Evolutionary conservation across 2,113 vertebrate species (phyloP).

Genomic region (Dromas ardeola): DNA sequence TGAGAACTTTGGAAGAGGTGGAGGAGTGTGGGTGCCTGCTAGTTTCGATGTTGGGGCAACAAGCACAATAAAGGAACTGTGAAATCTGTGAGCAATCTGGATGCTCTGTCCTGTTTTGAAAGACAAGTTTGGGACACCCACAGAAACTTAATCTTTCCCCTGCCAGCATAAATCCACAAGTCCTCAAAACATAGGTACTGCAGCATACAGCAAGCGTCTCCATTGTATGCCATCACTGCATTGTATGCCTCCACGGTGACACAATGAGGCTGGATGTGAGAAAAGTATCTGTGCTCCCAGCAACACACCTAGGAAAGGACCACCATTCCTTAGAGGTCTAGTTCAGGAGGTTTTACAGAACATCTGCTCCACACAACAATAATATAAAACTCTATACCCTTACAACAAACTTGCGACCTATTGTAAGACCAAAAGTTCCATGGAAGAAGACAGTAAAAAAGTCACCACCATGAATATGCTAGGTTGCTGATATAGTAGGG

Average conservation of each 20-base stretch:
- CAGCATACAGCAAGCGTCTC: neutral
- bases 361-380: neutral
- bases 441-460: neutral
- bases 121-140: neutral
- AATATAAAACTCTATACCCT: neutral
- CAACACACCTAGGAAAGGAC: neutral
- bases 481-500: neutral
- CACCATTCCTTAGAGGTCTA: neutral
- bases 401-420: accelerated
- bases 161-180: neutral
- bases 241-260: neutral
- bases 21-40: neutral
- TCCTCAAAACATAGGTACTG: neutral
- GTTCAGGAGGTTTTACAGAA: neutral
- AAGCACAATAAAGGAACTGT: neutral
- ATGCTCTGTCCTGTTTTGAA: neutral
- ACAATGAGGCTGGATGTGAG: neutral
- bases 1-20: neutral
- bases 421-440: neutral
- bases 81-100: neutral
- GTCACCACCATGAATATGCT: neutral
- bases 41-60: neutral
- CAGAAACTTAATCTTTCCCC: neutral
- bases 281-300: neutral
- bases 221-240: neutral